A percentile compares a stretch with the other conserved stretches of the same genome.
Evolutionary conservation across 2,113 vertebrate species (phyloP).

Genomic region (Potamarius usumacintae): DNA sequence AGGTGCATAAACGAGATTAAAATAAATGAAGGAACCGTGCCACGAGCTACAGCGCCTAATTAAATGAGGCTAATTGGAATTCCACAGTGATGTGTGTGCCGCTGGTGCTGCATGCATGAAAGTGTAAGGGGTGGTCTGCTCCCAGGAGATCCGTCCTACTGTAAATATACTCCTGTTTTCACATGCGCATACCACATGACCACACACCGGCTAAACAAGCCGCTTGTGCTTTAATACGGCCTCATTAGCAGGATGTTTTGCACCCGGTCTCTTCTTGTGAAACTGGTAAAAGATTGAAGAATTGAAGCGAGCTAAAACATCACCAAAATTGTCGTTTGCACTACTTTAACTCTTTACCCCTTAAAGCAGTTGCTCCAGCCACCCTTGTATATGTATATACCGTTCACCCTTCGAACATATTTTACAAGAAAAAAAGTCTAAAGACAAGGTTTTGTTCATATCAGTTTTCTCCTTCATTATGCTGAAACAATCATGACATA

Average conservation of each 20-base stretch:
- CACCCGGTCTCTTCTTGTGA: not conserved
- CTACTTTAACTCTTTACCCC: not conserved
- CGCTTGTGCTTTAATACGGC: not conserved
- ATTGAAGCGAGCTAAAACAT: not conserved
- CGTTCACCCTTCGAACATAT: too few species aligned
- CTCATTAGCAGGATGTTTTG: not conserved
- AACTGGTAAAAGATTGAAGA: not conserved
- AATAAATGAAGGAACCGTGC: constrained; percentile 71
- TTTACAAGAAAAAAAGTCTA: too few species aligned
- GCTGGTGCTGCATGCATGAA: constrained; percentile 58
- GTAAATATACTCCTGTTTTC: constrained; percentile 43
- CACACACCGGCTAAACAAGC: not conserved
- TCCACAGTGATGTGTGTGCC: constrained; percentile 52
- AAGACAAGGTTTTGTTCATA: too few species aligned
- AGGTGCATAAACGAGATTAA: constrained; percentile 74
- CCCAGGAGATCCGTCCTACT: constrained; percentile 36
- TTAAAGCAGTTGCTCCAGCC: too few species aligned
- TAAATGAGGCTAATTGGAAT: constrained; percentile 75
- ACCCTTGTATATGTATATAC: too few species aligned
- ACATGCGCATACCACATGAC: not conserved
- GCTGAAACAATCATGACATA: too few species aligned
- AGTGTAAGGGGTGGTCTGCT: constrained; percentile 38
- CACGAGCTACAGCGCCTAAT: constrained; percentile 66
- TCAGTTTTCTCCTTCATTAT: too few species aligned
- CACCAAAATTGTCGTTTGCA: not conserved